Base-by-base conservation (phyloP, 2,888 invertebrate species). In the Zaprionus lineosus region DNA sequence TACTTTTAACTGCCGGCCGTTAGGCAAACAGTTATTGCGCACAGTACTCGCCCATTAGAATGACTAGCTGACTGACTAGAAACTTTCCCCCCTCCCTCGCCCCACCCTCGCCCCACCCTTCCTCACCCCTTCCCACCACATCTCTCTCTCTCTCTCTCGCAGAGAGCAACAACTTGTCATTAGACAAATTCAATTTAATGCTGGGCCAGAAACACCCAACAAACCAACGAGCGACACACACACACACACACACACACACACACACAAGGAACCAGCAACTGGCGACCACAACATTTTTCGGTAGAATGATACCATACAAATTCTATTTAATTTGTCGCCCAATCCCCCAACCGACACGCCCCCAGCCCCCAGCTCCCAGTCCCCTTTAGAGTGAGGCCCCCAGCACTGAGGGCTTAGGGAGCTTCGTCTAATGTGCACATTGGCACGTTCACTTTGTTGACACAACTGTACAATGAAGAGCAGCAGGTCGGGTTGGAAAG, bases 401-500 rank as follows among this genome's bases (percentile, higher is more conserved):
- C 31, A 9, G 8, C 33, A 24, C n/a, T 24, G 15, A 43, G 50
- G 51, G 51, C 62, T 63, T 48, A 58, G 56, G 43, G 36, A 55
- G 47, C 70, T 82, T 57, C 75, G 61, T 71, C 72, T 72, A 84
- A 81, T 86, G 84, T 85, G 81, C 77, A 84, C 81, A 85, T 79
- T 79, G 84, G 86, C 86, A 79, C 86, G 86, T 79, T 79, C 79
- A 48, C 65, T 74, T 83, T 79, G 78, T 79, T 79, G 85, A 79
- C 78, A 79, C 85, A 79, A 78, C 85, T 78, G 78, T 85, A 82
- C 70, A 69, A 44, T 47, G 64, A 31, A 29, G 16, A 11, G 65
- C 41, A 43, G n/a, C n/a, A n/a, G n/a, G n/a, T n/a, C n/a, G n/a
- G 28, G 40, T 36, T 47, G 26, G 12, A 24, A 21, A 21, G 21